Conservation (phyloP, 2,113 vertebrate species). For the Seriola aureovittata region DNA sequence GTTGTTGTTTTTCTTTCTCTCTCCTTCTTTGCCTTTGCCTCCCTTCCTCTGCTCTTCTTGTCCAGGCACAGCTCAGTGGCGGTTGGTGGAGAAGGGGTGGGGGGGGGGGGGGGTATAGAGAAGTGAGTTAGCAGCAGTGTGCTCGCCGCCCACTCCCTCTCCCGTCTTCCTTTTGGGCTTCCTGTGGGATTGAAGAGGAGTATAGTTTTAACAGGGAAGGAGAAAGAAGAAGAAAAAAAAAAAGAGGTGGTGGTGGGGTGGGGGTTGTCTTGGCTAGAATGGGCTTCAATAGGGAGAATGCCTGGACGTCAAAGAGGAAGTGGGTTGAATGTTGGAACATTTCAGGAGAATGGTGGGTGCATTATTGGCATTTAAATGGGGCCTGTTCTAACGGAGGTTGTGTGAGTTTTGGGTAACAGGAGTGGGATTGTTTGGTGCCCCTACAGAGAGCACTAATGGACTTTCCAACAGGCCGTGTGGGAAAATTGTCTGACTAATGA, state of each 20-base stretch:
- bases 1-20: constrained; percentile 59
- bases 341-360: constrained; percentile 63
- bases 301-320: constrained; percentile 75
- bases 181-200: constrained; percentile 84
- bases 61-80: constrained; percentile 58
- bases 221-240: constrained; percentile 32
- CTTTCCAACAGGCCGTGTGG: constrained; percentile 53
- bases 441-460: constrained; percentile 50
- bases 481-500: constrained; percentile 53
- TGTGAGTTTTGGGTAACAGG: constrained; percentile 59
- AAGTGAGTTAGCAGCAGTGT: constrained; percentile 67
- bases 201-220: constrained; percentile 78
- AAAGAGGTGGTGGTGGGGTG: neutral
- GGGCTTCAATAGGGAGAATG: constrained; percentile 71
- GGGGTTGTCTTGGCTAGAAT: constrained; percentile 62
- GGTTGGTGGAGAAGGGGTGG: neutral
- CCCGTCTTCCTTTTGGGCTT: constrained; percentile 77
- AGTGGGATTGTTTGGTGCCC: constrained; percentile 44
- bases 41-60: constrained; percentile 60
- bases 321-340: constrained; percentile 70
- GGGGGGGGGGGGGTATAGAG: neutral
- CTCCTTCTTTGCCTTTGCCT: constrained; percentile 1
- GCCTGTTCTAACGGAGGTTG: constrained; percentile 20
- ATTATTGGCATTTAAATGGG: constrained; percentile 72
- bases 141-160: constrained; percentile 73